A percentile compares a stretch with the other conserved stretches of the same genome.
These are phyloP conservation scores for Panthera tigris DNA, from an alignment of 2,113 vertebrate species.

Conservation along the genomic window DNA sequence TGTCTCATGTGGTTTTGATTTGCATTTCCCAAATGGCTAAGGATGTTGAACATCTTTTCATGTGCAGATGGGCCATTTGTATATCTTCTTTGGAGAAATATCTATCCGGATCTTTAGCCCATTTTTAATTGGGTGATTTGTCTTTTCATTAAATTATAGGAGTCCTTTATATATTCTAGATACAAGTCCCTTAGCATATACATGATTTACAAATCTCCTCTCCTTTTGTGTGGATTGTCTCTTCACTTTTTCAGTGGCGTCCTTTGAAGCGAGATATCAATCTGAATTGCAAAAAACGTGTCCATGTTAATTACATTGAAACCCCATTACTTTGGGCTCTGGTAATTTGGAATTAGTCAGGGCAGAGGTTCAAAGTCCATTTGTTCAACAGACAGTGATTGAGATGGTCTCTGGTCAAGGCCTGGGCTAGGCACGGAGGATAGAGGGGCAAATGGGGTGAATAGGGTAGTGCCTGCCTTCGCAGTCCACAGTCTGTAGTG, in stretches of 20 bases:
- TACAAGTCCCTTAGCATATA: background rate
- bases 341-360: slow-evolving; percentile 38
- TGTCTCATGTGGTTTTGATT: background rate
- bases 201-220: slow-evolving; percentile 17
- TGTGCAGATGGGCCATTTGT: background rate
- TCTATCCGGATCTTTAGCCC: background rate
- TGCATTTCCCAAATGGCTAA: background rate
- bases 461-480: background rate
- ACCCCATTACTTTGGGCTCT: slow-evolving; percentile 46
- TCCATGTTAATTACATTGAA: slow-evolving; percentile 46
- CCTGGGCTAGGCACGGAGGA: background rate
- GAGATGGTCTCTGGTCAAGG: background rate
- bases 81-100: slow-evolving; percentile 27
- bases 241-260: slow-evolving; percentile 25
- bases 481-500: background rate
- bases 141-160: slow-evolving; percentile 29
- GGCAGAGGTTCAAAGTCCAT: slow-evolving; percentile 34
- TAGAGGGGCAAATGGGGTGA: background rate
- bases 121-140: slow-evolving; percentile 44
- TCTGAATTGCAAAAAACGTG: background rate
- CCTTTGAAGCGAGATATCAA: slow-evolving; percentile 43
- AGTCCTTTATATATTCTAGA: slow-evolving; percentile 3
- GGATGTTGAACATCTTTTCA: background rate
- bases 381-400: background rate
- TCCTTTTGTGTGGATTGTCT: background rate